These are phyloP conservation scores for Actinia equina DNA, from an alignment of 64 coral and sea anemone genomes.

Conservation along the genomic window DNA sequence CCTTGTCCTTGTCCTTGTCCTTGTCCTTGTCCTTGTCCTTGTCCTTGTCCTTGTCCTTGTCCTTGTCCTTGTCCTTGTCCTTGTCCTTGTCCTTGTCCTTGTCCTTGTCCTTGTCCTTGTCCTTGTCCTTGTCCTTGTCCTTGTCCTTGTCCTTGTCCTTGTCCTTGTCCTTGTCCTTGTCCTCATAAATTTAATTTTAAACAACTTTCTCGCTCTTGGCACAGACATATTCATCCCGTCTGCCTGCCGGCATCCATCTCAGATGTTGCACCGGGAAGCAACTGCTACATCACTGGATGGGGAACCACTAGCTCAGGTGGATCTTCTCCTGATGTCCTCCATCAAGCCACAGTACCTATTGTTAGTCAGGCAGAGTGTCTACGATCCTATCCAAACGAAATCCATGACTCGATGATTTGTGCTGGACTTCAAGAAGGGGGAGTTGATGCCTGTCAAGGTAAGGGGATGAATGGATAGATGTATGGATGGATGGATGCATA, in stretches of 20 bases:
- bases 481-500: too few relatives aligned
- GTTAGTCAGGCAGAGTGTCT: constrained; percentile 26
- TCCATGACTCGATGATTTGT: constrained; percentile 44
- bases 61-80: too few relatives aligned
- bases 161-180: too few relatives aligned
- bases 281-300: constrained; percentile 60
- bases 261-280: neutral
- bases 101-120: too few relatives aligned
- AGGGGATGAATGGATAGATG: neutral
- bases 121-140: too few relatives aligned
- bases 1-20: too few relatives aligned
- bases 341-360: constrained; percentile 50
- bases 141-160: too few relatives aligned
- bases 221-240: constrained; percentile 30
- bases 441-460: constrained; percentile 55
- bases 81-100: too few relatives aligned
- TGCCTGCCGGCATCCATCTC: constrained; percentile 41
- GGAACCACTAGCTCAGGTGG: constrained; percentile 43
- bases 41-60: too few relatives aligned
- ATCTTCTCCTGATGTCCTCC: constrained; percentile 5
- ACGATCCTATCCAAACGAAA: constrained; percentile 9
- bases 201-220: neutral
- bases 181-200: too few relatives aligned
- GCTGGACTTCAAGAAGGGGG: constrained; percentile 45
- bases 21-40: too few relatives aligned